Base-by-base conservation (phyloP, 2,113 vertebrate species). In the Baryphthengus martii region DNA sequence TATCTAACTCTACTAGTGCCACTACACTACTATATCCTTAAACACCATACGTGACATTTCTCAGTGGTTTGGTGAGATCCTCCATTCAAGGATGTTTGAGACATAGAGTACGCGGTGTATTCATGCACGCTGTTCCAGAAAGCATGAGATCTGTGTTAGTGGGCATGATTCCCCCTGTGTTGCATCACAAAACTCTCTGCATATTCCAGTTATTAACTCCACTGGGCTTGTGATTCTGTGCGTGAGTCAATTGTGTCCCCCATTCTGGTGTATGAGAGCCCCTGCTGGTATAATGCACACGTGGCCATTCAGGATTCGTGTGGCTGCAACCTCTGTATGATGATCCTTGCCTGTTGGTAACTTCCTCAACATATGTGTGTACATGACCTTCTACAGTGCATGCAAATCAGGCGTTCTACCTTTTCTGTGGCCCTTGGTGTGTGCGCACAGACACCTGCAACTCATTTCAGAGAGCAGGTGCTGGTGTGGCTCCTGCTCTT, bases 221-320 rank as follows among this genome's bases (percentile, higher is more conserved):
- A 8, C 13, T 11, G 2, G 16, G 42, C 6, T 71, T 56, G 24
- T 6, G 28, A 25, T 17, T 17, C 12, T 3, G 5, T 16, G 11
- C 49, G 14, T 2, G 1, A 52, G n/a, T 45, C 45, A 24, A 3
- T 9, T 4, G 5, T 3, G 13, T 35, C 20, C n/a, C 53, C 37
- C 7, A 1, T 20, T 56, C 45, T 68, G 33, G 21, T 53, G 2
- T 6, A 3, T 3, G 9, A 63, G 31, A 6, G 21, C 42, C 8
- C 24, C 42, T 8, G 5, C n/a, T 13, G 12, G 13, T 24, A 10
- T 18, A 7, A 53, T 40, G 40, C n/a, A 53, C 25, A 3, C 28
- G 6, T 17, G 23, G 35, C 45, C 11, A 9, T 16, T 28, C 26
- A 31, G 62, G 28, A 20, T n/a, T 63, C 12, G 2, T 4, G 25